Base-by-base conservation (phyloP, 1,140 invertebrate species). In the Formica selysi region DNA sequence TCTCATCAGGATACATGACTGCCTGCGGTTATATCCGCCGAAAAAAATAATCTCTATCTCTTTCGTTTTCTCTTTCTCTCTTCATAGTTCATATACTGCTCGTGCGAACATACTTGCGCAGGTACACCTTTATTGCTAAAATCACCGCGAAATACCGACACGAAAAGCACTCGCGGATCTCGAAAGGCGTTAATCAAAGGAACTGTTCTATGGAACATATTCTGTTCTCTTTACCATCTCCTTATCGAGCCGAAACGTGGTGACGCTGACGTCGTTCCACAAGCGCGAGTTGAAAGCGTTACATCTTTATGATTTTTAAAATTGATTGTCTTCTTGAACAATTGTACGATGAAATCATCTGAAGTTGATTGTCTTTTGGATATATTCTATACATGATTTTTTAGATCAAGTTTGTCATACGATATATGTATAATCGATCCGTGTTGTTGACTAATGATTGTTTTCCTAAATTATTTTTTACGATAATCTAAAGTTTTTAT, bases 111-210 rank as follows among this genome's bases (percentile, higher is more conserved):
- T 48, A 19, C 48, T 79, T 51, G 29, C 79, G 41, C 90, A 91
- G 92, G 90, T 92, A 92, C 91, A 90, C 68, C 71, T 90, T 93
- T 93, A 93, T 93, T 93, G 93, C 92, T 93, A 92, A 54, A 65
- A 78, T 84, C 38, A 67, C 54, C 57, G 73, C 73, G 85, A 70
- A 51, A 73, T 38, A 11, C 51, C n/a, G 26, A 51, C 16, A 16
- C 48, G 1, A 19, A 73, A 74, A 8, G 29, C 84, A 86, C 54
- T 65, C 68, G 62, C 44, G 59, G 29, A 62, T 83, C 41, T 62
- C 38, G 59, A 73, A 80, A 64, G 29, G 59, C 41, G 68, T 38
- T 81, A 41, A 68, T 79, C 38, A 44, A 44, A 74, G 71, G 32
- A 76, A 70, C 48, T 84, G 44, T 84, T 86, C 48, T 68, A 38